Conservation (phyloP, 2,888 invertebrate genomes). For the Lymantria dispar region DNA sequence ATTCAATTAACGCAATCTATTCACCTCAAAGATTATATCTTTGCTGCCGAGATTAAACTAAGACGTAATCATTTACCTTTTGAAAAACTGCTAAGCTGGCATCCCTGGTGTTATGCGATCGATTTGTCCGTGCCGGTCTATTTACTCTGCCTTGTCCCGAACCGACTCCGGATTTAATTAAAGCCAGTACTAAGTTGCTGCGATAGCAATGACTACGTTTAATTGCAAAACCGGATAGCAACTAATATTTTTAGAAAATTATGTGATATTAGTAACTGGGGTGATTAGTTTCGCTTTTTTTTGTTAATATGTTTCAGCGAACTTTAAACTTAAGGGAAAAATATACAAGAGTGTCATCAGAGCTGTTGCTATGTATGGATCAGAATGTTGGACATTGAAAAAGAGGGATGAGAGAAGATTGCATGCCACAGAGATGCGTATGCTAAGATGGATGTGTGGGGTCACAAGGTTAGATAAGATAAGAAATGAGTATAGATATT, state of each 20-base stretch:
- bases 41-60: constrained; percentile 23
- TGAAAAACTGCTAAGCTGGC: constrained; percentile 28
- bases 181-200: constrained; percentile 34
- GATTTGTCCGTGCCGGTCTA: constrained; percentile 28
- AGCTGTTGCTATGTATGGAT: too few relatives aligned
- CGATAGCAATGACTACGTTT: constrained; percentile 29
- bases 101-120: constrained; percentile 26
- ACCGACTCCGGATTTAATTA: constrained; percentile 35
- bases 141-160: constrained; percentile 25
- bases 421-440: too few relatives aligned
- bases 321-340: too few relatives aligned
- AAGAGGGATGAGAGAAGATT: too few relatives aligned
- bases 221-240: constrained; percentile 30
- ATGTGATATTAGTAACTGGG: too few relatives aligned
- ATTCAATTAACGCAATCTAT: constrained; percentile 2
- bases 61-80: constrained; percentile 23
- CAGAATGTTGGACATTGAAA: too few relatives aligned
- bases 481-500: too few relatives aligned
- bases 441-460: too few relatives aligned
- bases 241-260: background rate
- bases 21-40: constrained; percentile 20
- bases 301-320: too few relatives aligned
- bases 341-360: too few relatives aligned
- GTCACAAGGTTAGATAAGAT: too few relatives aligned
- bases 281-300: too few relatives aligned